Evolutionary conservation across 1,140 invertebrate genomes (phyloP).

Genomic region (Aphelenchoides fujianensis): DNA sequence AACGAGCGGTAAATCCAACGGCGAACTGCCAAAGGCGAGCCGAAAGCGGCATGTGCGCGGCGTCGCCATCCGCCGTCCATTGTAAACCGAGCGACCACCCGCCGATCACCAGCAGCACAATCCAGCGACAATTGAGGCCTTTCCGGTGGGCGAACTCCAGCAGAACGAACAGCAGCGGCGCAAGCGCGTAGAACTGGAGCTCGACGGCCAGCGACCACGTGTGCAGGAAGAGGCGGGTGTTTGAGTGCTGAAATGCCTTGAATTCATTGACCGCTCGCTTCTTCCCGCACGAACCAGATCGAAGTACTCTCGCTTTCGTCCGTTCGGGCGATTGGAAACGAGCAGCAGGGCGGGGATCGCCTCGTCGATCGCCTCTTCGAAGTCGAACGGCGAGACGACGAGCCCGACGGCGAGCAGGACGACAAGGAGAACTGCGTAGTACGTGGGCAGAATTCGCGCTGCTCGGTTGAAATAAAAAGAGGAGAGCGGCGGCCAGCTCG

Average conservation of each 20-base stretch:
- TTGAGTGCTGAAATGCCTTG: too few species aligned
- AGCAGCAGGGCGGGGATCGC: neutral
- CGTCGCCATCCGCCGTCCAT: neutral
- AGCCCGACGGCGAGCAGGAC: constrained; percentile 16
- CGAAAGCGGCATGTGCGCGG: constrained; percentile 11
- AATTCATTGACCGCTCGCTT: too few species aligned
- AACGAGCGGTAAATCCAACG: constrained; percentile 34
- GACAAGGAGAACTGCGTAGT: constrained; percentile 32
- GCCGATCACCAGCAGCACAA: neutral
- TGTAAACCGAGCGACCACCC: neutral
- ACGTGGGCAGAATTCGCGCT: constrained; percentile 47
- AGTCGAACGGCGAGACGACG: constrained; percentile 19
- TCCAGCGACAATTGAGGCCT: neutral
- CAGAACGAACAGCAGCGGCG: constrained; percentile 36
- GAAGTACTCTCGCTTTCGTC: neutral
- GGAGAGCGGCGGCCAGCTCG: neutral
- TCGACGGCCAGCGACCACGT: constrained; percentile 49
- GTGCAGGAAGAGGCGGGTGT: constrained; percentile 36
- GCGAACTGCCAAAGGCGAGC: constrained; percentile 43
- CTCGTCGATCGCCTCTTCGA: neutral
- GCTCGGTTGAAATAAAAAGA: constrained; percentile 43
- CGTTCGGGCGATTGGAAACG: neutral
- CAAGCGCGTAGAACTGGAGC: constrained; percentile 51
- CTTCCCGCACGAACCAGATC: too few species aligned
- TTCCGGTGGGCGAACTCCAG: neutral